Evolutionary conservation across 2,888 invertebrate species (phyloP).

Genomic region (Phengaris arion): DNA sequence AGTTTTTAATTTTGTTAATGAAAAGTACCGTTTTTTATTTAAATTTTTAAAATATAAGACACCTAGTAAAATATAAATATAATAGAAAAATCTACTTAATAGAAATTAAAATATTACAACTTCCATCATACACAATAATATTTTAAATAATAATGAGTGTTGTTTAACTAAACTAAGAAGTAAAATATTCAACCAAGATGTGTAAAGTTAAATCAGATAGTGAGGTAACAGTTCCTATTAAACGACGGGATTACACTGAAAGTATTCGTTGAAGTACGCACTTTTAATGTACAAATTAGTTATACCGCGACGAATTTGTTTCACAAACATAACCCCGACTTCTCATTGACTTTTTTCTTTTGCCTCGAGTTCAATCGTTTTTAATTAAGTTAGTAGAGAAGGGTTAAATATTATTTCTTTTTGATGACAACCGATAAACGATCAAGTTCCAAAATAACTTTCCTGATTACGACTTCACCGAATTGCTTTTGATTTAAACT

Average conservation of each 20-base stretch:
- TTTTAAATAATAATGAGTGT: no score
- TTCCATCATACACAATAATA: background rate
- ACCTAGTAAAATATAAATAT: background rate
- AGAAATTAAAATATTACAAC: background rate
- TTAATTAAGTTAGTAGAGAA: constrained; percentile 72
- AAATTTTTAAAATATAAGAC: background rate
- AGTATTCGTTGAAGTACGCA: background rate
- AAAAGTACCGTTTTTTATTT: background rate
- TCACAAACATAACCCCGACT: constrained; percentile 24
- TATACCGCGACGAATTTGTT: constrained; percentile 15
- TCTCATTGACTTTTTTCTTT: constrained; percentile 43
- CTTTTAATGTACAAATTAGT: background rate
- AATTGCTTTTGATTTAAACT: constrained; percentile 57
- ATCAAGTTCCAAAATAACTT: constrained; percentile 58
- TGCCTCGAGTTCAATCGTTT: constrained; percentile 49
- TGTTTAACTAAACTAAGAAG: no score
- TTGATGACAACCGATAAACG: constrained; percentile 76
- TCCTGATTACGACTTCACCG: constrained; percentile 54
- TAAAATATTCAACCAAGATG: background rate
- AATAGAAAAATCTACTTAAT: background rate
- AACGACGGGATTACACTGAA: background rate
- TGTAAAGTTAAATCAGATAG: no score
- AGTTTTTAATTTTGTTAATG: constrained; percentile 6
- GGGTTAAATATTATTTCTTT: constrained; percentile 69
- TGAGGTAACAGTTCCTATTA: background rate